phyloP scores from a whole-genome alignment of 2,888 invertebrate genomes.

The Sinhomidia bicolor region DNA sequence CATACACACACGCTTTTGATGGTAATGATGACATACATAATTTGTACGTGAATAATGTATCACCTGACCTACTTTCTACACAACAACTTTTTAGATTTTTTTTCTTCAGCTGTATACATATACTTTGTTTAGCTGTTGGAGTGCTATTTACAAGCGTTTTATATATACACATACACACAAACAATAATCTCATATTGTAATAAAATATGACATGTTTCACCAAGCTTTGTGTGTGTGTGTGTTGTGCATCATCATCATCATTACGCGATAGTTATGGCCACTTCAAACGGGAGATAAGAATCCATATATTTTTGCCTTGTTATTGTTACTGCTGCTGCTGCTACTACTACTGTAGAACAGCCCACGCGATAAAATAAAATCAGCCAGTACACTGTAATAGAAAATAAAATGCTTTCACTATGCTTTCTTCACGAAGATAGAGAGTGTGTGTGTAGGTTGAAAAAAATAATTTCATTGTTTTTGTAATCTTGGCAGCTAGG shows the following conservation, averaged over 20 bases:
- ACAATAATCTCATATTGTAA: background rate
- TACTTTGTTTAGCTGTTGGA: too few relatives aligned
- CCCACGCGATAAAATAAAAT: too few relatives aligned
- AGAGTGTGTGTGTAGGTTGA: background rate
- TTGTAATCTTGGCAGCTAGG: slow-evolving; percentile 17
- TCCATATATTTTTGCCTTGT: too few relatives aligned
- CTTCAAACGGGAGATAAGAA: too few relatives aligned
- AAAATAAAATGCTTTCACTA: slow-evolving; percentile 16
- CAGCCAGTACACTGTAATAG: too few relatives aligned
- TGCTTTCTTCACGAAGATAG: background rate
- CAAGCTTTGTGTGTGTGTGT: too few relatives aligned
- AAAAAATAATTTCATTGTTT: slow-evolving; percentile 48
- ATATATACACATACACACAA: too few relatives aligned
- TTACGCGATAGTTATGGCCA: too few relatives aligned
- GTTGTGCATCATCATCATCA: too few relatives aligned
- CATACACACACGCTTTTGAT: background rate
- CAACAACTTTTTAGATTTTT: slow-evolving; percentile 20
- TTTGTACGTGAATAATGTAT: slow-evolving; percentile 11
- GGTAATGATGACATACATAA: background rate
- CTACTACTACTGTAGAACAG: too few relatives aligned
- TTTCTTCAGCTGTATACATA: too few relatives aligned
- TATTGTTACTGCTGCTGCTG: too few relatives aligned
- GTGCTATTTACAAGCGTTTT: background rate
- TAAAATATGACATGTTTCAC: background rate
- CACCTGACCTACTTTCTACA: slow-evolving; percentile 49